Evolutionary conservation across 2,797 vertebrate species (phyloP).

Genomic region (Carapus acus): DNA sequence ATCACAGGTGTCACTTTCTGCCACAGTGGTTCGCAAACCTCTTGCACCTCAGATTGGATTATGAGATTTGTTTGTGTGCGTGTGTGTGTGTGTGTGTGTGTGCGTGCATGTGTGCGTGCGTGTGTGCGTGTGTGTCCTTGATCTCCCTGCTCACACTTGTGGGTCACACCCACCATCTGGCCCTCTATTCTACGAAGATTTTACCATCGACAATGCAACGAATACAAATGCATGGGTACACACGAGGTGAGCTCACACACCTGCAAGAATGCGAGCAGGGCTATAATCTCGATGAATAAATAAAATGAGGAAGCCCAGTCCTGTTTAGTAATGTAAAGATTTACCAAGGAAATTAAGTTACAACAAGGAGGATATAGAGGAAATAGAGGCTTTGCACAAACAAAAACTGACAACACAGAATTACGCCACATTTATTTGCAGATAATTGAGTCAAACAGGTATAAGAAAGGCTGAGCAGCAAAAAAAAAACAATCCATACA

Average conservation of each 20-base stretch:
- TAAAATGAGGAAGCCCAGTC: slow-evolving; percentile 25
- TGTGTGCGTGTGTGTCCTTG: slow-evolving; percentile 33
- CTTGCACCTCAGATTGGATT: slow-evolving; percentile 38
- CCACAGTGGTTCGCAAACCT: slow-evolving; percentile 40
- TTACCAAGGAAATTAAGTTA: slow-evolving; percentile 47
- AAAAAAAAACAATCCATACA: slow-evolving; percentile 24
- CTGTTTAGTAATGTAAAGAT: too few species aligned
- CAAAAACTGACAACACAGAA: slow-evolving; percentile 3
- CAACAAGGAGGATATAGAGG: slow-evolving; percentile 4
- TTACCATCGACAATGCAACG: not conserved
- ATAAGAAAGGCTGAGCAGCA: slow-evolving; percentile 23
- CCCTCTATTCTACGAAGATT: slow-evolving; percentile 17
- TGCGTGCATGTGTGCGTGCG: slow-evolving; percentile 23
- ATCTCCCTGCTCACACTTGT: slow-evolving; percentile 54
- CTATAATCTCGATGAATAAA: slow-evolving; percentile 23
- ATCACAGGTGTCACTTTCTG: slow-evolving; percentile 20
- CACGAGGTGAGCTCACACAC: slow-evolving; percentile 3
- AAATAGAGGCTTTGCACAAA: slow-evolving; percentile 3
- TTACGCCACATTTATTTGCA: slow-evolving; percentile 20
- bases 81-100: slow-evolving; percentile 22
- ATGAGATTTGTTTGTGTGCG: slow-evolving; percentile 23
- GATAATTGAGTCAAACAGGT: slow-evolving; percentile 17
- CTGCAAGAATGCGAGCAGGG: slow-evolving; percentile 18
- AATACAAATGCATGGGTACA: not conserved
- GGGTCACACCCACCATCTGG: slow-evolving; percentile 52